Base-by-base conservation (phyloP, 2,113 vertebrate species). In the Merops nubicus region DNA sequence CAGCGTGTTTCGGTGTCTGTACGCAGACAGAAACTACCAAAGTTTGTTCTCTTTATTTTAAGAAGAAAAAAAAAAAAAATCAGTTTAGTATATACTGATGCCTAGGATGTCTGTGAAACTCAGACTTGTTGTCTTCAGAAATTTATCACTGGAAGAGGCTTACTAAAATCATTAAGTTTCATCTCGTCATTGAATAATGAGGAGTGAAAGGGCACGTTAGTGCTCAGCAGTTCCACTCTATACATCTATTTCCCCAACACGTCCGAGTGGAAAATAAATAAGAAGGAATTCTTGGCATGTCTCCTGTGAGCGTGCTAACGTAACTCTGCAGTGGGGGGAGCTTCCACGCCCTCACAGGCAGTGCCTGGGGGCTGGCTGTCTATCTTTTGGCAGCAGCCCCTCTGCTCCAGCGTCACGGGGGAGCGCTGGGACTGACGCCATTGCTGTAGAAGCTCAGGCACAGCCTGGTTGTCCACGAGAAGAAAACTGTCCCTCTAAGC, bases 261-360 rank as follows among this genome's bases (percentile, higher is more conserved):
- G 17, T 8, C 19, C 14, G 33, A 36, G 26, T 25, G 18, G 15
- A 22, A 8, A 67, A 23, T 50, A 56, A 78, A n/a, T n/a, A n/a
- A n/a, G n/a, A 62, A 63, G 12, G 7, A 34, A 67, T 13, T 69
- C 65, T 2, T 29, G 22, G 0, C 13, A 6, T 3, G 7, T 25
- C 17, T 76, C 43, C 53, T 72, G 51, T 16, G 22, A 25, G 56
- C 68, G 53, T 4, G 1, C 10, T 63, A 54, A 31, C 0, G 2
- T 38, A 72, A 51, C 22, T 67, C 29, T 40, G 65, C 51, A 43
- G 14, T 5, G 43, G 54, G 2, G 62, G 40, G 8, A 72, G 20
- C 26, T 20, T 28, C n/a, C 53, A 1, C 18, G 10, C 25, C 31
- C 33, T 31, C 29, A 5, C 1, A 9, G 0, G 0, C 8, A n/a